Conservation (phyloP, 2,797 vertebrate genomes). For the Rousettus madagascariensis region DNA sequence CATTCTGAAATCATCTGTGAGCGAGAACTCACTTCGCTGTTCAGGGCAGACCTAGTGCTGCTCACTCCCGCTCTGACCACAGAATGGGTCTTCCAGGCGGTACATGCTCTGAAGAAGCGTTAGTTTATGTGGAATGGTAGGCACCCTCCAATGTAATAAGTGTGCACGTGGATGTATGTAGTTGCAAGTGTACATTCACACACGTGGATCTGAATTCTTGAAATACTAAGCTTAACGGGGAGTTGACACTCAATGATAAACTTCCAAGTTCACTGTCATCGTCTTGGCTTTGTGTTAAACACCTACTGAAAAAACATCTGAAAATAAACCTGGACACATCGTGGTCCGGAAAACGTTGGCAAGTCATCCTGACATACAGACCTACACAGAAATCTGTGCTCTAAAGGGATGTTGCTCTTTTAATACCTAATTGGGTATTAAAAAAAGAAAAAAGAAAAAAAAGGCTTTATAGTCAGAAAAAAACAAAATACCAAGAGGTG, state of each 20-base stretch:
- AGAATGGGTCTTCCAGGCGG: no score
- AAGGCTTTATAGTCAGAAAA: background rate
- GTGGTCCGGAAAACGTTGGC: accelerated
- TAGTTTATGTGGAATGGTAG: background rate
- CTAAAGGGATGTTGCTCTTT: background rate
- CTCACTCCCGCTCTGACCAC: background rate
- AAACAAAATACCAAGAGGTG: background rate
- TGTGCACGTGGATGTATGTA: accelerated
- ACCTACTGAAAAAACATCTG: background rate
- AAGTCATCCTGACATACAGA: background rate
- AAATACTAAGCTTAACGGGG: background rate
- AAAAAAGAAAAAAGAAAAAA: no score
- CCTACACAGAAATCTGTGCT: background rate
- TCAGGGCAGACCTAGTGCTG: no score
- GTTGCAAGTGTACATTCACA: no score
- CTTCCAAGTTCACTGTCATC: background rate
- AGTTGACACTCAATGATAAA: background rate
- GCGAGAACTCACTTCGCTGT: background rate
- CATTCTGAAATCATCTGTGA: background rate
- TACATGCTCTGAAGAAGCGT: background rate
- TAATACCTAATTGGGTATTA: background rate
- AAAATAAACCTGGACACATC: background rate
- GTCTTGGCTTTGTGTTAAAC: background rate
- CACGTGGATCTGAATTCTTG: background rate
- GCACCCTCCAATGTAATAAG: background rate